Evolutionary conservation across 1,140 invertebrate species (phyloP), one percentile per base, ranked within the genome.

Genomic region (Danaus melanippus): DNA sequence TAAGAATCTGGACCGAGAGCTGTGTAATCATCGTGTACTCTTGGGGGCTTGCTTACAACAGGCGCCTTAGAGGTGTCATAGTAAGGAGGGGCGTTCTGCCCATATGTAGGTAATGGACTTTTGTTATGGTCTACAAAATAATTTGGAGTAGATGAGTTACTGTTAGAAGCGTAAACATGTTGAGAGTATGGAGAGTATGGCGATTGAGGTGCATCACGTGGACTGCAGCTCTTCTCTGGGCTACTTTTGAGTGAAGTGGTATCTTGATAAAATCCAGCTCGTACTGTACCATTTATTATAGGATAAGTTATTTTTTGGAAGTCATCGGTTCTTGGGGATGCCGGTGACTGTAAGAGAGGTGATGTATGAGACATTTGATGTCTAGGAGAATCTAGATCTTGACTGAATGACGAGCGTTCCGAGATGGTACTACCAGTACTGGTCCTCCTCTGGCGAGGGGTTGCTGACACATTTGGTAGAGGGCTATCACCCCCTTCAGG

Each of bases 211-310:
- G 87, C 90, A 61, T 91, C 90, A 4, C 89, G 80, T 8, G 91
- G 91, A 70, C 91, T 92, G 68, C 90, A 92, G 64, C 91, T 92
- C 71, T 92, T 93, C 53, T 93, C 92, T 1, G 92, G 92, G 63
- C 91, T 92, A 62, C 90, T 92, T 80, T 92, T 92, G 1, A 91
- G 90, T 47, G 90, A 91, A 15, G 91, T 91, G 0, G 92, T 93
- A 61, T 94, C 93, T 79, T 94, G 92, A 76, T 94, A 94, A 70
- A 94, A 94, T 3, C 92, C 92, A 42, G 93, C 92, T 58, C 92
- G 89, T 3, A 94, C 91, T 12, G 92, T 90, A 1, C 92, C 92
- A 76, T 92, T 93, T 12, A 92, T 87, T 7, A 92, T 91, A 0
- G 92, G 89, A 46, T 91, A 91, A 1, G 89, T 87, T 59, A 89